These are phyloP conservation scores for Eleutherodactylus coqui DNA, from an alignment of 2,797 vertebrate genomes.

Conservation along the genomic window DNA sequence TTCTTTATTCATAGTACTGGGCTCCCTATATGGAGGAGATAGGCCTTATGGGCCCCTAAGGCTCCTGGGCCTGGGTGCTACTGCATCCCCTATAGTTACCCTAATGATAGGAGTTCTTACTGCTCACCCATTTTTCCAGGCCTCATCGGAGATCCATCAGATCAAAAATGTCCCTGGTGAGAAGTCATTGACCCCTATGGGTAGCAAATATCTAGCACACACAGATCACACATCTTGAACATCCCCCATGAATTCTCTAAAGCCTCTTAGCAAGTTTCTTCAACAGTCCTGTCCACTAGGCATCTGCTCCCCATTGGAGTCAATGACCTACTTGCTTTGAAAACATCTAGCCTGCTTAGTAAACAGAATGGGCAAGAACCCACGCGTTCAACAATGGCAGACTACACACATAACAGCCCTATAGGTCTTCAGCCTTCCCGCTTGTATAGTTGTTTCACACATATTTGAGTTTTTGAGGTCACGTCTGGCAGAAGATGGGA, in stretches of 20 bases:
- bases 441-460: conserved; percentile 7
- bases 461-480: conserved; percentile 44
- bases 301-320: neutral
- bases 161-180: neutral
- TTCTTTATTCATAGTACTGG: too few species aligned
- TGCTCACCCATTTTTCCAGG: too few species aligned
- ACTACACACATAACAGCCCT: neutral
- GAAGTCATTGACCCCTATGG: neutral
- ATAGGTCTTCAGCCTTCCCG: neutral
- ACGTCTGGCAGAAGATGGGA: conserved; percentile 43
- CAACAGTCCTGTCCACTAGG: neutral
- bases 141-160: neutral
- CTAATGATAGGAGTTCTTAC: too few species aligned
- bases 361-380: neutral
- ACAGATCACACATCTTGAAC: too few species aligned
- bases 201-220: neutral
- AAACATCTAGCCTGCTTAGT: neutral
- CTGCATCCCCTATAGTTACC: too few species aligned
- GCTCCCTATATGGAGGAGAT: too few species aligned
- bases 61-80: too few species aligned
- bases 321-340: neutral
- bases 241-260: neutral
- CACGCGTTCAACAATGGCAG: neutral
- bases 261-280: neutral
- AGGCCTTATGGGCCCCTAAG: too few species aligned